Conservation (phyloP, 2,888 invertebrate genomes). For the Acanthosepion lycidas region DNA sequence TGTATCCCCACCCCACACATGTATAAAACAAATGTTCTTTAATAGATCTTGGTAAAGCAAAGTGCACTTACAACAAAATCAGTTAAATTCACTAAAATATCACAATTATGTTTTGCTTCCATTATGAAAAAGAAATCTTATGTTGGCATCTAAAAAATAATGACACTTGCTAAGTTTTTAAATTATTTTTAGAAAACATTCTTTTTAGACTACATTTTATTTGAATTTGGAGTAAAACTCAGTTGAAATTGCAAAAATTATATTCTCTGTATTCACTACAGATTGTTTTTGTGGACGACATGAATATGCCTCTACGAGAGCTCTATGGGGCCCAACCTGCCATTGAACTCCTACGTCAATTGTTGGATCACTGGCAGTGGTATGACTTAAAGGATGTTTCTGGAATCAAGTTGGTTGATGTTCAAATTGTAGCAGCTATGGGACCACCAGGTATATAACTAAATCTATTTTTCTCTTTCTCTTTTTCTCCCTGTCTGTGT, state of each 20-base stretch:
- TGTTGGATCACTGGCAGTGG: slow-evolving; percentile 75
- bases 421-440: slow-evolving; percentile 75
- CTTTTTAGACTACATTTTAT: too few species aligned
- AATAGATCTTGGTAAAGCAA: too few species aligned
- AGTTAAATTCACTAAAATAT: too few species aligned
- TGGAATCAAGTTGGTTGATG: slow-evolving; percentile 73
- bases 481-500: background rate
- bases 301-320: slow-evolving; percentile 94
- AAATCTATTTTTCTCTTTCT: too few species aligned
- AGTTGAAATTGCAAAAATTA: background rate
- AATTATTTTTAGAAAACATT: too few species aligned
- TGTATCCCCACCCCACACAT: too few species aligned
- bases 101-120: too few species aligned
- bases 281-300: slow-evolving; percentile 94
- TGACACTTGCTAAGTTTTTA: too few species aligned
- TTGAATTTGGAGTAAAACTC: background rate
- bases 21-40: too few species aligned
- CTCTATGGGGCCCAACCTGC: slow-evolving; percentile 95
- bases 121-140: too few species aligned
- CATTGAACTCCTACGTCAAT: slow-evolving; percentile 84
- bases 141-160: too few species aligned
- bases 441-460: slow-evolving; percentile 72
- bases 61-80: too few species aligned
- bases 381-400: slow-evolving; percentile 74
- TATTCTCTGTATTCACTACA: slow-evolving; percentile 67